Percentiles rank a stretch among this genome's conserved stretches.
phyloP scores from a whole-genome alignment of 2,113 vertebrate genomes.

The Megaleporinus macrocephalus region DNA sequence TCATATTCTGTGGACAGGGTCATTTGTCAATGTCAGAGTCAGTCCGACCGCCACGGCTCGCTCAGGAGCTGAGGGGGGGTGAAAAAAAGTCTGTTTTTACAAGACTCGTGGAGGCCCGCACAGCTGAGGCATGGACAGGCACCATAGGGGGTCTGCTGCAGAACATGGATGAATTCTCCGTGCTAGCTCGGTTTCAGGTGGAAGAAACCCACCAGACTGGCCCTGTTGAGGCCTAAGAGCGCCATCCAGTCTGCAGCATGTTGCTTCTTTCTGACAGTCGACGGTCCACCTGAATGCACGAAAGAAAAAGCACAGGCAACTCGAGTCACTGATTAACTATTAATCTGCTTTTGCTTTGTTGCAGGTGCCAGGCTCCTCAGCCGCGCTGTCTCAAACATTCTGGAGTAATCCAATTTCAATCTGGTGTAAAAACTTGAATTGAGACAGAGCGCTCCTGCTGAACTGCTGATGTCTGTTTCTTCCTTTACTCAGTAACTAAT shows the following conservation, averaged over 20 bases:
- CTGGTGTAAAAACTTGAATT: not conserved
- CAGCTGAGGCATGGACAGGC: slow-evolving; percentile 59
- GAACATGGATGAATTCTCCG: slow-evolving; percentile 62
- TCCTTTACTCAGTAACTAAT: slow-evolving; percentile 2
- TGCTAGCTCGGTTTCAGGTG: slow-evolving; percentile 73
- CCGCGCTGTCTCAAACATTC: not conserved
- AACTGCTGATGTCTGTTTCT: not conserved
- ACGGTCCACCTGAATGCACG: slow-evolving; percentile 9
- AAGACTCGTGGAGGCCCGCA: slow-evolving; percentile 79
- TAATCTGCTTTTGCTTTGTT: not conserved
- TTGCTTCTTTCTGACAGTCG: slow-evolving; percentile 7
- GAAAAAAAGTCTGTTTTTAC: slow-evolving; percentile 85
- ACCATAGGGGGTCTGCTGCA: slow-evolving; percentile 69
- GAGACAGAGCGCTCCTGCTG: not conserved
- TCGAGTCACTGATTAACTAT: not conserved
- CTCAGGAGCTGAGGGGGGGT: slow-evolving; percentile 75
- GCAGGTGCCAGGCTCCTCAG: not conserved
- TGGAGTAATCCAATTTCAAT: not conserved
- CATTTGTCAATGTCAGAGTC: slow-evolving; percentile 91
- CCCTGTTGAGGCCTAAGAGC: slow-evolving; percentile 8
- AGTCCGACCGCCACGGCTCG: slow-evolving; percentile 82
- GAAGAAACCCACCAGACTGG: slow-evolving; percentile 61
- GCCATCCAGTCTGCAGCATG: slow-evolving; percentile 27
- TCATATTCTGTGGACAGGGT: slow-evolving; percentile 84
- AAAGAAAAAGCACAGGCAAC: not conserved